Evolutionary conservation across 2,888 invertebrate genomes (phyloP), one percentile per base, ranked within the genome.

Genomic region (Dastarcus helophoroides): DNA sequence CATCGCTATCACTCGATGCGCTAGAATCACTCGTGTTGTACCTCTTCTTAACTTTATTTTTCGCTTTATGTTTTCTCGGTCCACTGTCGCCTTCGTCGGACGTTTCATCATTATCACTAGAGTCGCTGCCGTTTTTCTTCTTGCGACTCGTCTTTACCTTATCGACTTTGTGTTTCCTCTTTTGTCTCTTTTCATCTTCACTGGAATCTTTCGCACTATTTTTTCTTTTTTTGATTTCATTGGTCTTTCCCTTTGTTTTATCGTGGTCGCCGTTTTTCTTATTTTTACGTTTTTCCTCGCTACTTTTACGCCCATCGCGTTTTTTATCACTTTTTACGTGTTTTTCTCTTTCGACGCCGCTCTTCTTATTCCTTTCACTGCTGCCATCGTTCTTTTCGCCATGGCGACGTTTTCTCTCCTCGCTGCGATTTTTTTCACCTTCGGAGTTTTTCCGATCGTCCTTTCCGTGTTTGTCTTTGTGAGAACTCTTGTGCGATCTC

Each of bases 101-200:
- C 6, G 19, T n/a, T 7, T 17, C n/a, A 17, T 17, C 26, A 12
- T 31, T 43, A 29, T 36, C 43, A 32, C 48, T 47, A 14, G 48
- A 47, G 12, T 42, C 36, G 9, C 44, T 44, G 3, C 39, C 37
- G 22, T 36, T 39, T 36, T 43, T 46, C n/a, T 40, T 41, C 27
- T 51, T 46, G 23, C 48, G 36, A 29, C 38, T 46, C 38, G 37
- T 49, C 38, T 36, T 45, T 43, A 35, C 42, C 45, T 39, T 44
- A 39, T 33, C 41, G 33, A 16, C 37, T 34, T 39, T 37, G 37
- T 29, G 33, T 14, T 35, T 30, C 42, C 32, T 30, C 36, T 42
- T 29, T 36, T 36, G 28, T 30, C 47, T 40, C 39, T 51, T 54
- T 15, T 55, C 47, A 39, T 48, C 53, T 37, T 53, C 56, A 28